Conservation (phyloP, 2,113 vertebrate species). For the Pluvianellus socialis region DNA sequence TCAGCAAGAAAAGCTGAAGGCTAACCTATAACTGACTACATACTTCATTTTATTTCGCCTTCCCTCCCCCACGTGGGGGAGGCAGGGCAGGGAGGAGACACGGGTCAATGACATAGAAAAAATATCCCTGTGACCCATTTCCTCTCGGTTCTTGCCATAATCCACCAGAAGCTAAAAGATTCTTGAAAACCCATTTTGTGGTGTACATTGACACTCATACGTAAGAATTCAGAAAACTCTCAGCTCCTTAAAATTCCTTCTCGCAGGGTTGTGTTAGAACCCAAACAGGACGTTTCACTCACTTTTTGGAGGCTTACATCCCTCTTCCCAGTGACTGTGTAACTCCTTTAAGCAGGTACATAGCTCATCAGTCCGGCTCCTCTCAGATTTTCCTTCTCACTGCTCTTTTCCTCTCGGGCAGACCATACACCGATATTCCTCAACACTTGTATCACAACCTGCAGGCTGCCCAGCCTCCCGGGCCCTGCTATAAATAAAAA, state of each 20-base stretch:
- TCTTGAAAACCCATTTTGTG: neutral
- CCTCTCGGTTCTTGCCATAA: neutral
- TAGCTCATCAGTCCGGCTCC: neutral
- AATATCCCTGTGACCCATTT: neutral
- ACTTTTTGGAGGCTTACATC: neutral
- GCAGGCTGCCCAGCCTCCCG: neutral
- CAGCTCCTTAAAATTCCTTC: neutral
- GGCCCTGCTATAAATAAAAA: constrained; percentile 2
- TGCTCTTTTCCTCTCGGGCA: neutral
- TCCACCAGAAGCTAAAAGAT: neutral
- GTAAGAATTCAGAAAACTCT: neutral
- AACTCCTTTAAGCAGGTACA: neutral
- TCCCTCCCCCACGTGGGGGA: neutral
- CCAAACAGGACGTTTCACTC: neutral
- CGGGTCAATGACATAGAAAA: neutral
- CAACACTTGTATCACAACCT: neutral
- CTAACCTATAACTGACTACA: neutral
- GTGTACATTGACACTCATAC: neutral
- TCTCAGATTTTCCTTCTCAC: neutral
- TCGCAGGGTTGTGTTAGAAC: neutral
- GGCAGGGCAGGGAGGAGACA: neutral
- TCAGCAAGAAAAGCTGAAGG: neutral
- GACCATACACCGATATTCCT: neutral
- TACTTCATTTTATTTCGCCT: neutral
- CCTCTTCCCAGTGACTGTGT: neutral